Evolutionary conservation across 2,888 invertebrate species (phyloP), one percentile per base, ranked within the genome.

Genomic region (Chironomus tentans): DNA sequence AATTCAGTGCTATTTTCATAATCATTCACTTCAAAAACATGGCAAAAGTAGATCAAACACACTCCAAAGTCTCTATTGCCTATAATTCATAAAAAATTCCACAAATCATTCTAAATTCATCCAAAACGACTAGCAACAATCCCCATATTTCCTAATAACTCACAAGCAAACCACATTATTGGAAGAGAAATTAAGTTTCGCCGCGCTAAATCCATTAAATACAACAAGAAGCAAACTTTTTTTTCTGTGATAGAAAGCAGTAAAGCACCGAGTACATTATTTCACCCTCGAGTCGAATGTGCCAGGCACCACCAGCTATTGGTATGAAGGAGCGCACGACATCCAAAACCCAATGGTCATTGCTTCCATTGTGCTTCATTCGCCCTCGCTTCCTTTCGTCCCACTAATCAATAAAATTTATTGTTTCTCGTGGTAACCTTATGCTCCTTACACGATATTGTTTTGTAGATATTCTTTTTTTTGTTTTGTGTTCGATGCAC

Each of bases 381-480:
- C 38, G 38, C 38, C 38, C 38, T 38, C 38, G 38, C 38, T 38
- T 38, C 38, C 38, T 70, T 48, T 50, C 70, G 18, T 18, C 61
- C 28, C n/a, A 38, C 18, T 15, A 72, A 61, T 62, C 61, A 38
- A 72, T 72, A 72, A 21, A 70, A 48, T 13, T 62, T 72, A 65
- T 65, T 65, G 65, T 65, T 24, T 24, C 24, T 65, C 65, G 22
- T 62, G 72, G 62, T 38, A 72, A 72, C 72, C 5, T 65, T 65
- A 18, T 22, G 28, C 50, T 72, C 62, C 62, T 38, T 62, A 38
- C 61, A 61, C 62, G 46, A 28, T 38, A 38, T 50, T 72, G 72
- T 72, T 72, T 72, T 72, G 72, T 72, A 72, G 72, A 72, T 72
- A 72, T 72, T 72, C n/a, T n/a, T 70, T 21, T 70, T 71, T 38